Conservation (phyloP, 64 coral and sea anemone species). For the Dendronephthya gigantea region DNA sequence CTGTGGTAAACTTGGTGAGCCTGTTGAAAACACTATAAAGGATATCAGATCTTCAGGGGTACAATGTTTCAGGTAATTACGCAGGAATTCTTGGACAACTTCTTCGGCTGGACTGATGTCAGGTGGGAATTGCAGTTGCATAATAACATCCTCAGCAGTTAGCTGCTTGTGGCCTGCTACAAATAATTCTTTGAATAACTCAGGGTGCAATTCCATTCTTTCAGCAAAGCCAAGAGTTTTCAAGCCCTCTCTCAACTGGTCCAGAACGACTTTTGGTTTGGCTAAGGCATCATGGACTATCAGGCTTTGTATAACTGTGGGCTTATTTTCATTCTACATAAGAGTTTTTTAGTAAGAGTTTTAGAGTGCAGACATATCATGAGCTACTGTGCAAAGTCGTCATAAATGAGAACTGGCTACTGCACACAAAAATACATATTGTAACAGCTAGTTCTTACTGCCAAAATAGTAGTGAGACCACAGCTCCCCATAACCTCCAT, state of each 20-base stretch:
- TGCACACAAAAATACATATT: neutral
- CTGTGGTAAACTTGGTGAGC: slow-evolving; percentile 38
- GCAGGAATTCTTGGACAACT: slow-evolving; percentile 17
- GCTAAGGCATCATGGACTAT: neutral
- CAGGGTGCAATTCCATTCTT: slow-evolving; percentile 41
- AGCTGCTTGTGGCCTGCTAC: slow-evolving; percentile 21
- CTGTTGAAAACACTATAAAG: slow-evolving; percentile 39
- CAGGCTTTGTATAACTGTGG: slow-evolving; percentile 20
- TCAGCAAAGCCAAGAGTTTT: slow-evolving; percentile 35
- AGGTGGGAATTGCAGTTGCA: slow-evolving; percentile 22
- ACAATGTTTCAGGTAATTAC: neutral
- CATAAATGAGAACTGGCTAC: neutral
- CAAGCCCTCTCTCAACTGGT: slow-evolving; percentile 28
- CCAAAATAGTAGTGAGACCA: slow-evolving; percentile 35
- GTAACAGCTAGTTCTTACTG: slow-evolving; percentile 23
- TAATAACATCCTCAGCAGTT: slow-evolving; percentile 11
- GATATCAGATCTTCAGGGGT: neutral
- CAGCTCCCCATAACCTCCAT: slow-evolving; percentile 17
- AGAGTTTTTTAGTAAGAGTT: neutral
- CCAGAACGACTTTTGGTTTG: neutral
- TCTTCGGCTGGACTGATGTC: slow-evolving; percentile 24
- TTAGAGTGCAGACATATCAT: neutral
- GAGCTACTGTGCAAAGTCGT: neutral
- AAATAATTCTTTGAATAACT: slow-evolving; percentile 32
- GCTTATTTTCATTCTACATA: slow-evolving; percentile 40